Percentiles rank a stretch among this genome's conserved stretches.
These are phyloP conservation scores for Capreolus pygargus DNA, from an alignment of 2,113 vertebrate species.

Conservation along the genomic window DNA sequence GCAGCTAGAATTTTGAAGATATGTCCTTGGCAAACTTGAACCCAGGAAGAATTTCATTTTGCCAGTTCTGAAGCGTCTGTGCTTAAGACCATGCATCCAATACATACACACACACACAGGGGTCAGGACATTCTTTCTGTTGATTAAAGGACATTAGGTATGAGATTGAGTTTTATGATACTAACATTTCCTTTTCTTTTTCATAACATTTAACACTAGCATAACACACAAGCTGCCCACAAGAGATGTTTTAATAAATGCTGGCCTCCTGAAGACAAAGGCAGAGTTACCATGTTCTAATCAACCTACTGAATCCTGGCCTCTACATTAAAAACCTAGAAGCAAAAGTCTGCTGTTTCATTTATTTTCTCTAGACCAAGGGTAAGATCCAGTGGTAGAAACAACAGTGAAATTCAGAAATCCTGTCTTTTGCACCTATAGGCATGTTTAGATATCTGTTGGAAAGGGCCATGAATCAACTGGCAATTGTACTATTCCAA, in stretches of 20 bases:
- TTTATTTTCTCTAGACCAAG: conserved; percentile 31
- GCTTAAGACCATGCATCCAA: background rate
- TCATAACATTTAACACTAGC: background rate
- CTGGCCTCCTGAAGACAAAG: background rate
- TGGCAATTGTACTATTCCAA: background rate
- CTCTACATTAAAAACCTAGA: conserved; percentile 12
- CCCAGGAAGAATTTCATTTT: background rate
- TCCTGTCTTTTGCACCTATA: background rate
- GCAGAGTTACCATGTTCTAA: background rate
- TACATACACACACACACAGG: background rate
- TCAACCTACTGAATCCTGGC: background rate
- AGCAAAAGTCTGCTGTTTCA: background rate
- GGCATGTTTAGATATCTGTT: background rate
- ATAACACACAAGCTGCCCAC: background rate
- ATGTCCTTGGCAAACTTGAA: background rate
- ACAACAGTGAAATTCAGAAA: background rate
- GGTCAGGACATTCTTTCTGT: background rate
- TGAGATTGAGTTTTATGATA: background rate
- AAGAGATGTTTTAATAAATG: background rate
- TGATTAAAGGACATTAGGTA: background rate
- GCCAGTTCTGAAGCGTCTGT: background rate
- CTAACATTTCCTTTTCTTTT: background rate
- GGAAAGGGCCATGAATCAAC: background rate
- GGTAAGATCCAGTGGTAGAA: background rate
- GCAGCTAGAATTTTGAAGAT: background rate